Evolutionary conservation across 2,113 vertebrate genomes (phyloP).

Genomic region (Candoia aspera): DNA sequence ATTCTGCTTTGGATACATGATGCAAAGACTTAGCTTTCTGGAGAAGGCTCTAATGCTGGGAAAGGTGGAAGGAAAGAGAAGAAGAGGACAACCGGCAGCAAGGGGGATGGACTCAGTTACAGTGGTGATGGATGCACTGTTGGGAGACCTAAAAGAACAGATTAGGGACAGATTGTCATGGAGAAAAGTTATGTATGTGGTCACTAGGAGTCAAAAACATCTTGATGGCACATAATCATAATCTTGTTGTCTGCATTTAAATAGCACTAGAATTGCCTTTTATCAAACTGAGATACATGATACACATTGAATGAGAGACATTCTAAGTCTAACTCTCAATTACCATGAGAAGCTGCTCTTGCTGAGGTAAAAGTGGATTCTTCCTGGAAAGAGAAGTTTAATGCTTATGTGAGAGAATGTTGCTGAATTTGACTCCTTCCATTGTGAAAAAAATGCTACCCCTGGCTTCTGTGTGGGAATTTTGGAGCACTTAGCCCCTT

Average conservation of each 20-base stretch:
- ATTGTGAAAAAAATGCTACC: neutral
- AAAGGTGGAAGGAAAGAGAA: neutral
- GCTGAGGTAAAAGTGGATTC: neutral
- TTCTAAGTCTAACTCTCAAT: neutral
- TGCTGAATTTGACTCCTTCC: neutral
- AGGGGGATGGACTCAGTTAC: neutral
- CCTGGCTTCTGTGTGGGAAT: conserved; percentile 2
- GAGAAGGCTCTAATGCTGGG: neutral
- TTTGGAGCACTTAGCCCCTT: neutral
- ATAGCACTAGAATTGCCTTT: neutral
- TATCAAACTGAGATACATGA: neutral
- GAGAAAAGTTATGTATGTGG: neutral
- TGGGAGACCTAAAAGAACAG: neutral
- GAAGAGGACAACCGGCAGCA: neutral
- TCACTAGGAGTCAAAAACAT: neutral
- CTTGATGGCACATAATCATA: neutral
- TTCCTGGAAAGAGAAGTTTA: neutral
- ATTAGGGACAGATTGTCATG: neutral
- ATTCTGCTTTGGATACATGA: no score
- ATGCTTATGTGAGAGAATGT: neutral
- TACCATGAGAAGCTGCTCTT: neutral
- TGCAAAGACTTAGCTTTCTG: no score
- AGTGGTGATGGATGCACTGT: neutral
- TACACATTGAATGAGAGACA: neutral
- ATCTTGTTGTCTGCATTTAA: neutral